Percentiles rank a stretch among this genome's conserved stretches.
phyloP scores from a whole-genome alignment of 2,113 vertebrate species.

The Tinamus guttatus region DNA sequence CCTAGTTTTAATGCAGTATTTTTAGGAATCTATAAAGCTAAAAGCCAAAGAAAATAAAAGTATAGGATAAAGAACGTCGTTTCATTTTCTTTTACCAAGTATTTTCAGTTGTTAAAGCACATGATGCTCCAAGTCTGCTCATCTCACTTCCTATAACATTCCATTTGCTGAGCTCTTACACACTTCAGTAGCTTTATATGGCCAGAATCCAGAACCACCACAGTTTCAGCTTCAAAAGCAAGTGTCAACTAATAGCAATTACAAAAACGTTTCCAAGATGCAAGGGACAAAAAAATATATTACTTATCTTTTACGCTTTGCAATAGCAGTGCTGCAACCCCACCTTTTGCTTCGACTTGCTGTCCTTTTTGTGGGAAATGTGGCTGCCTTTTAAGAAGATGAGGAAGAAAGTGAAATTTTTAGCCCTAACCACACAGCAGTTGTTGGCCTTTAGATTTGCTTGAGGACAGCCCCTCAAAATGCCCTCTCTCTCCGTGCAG shows the following conservation, averaged over 20 bases:
- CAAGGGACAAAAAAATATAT: background rate
- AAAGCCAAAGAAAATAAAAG: slow-evolving; percentile 13
- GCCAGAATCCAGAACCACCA: background rate
- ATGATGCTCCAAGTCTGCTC: slow-evolving; percentile 30
- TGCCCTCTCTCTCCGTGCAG: background rate
- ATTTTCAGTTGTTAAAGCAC: slow-evolving; percentile 36
- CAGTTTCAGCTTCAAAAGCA: slow-evolving; percentile 18
- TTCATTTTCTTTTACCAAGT: slow-evolving; percentile 31
- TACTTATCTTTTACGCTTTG: background rate
- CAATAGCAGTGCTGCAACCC: background rate
- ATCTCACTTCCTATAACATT: background rate
- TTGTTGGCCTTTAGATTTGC: background rate
- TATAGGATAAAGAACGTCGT: background rate
- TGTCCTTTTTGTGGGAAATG: rapidly evolving
- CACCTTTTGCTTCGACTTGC: background rate
- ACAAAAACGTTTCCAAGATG: background rate
- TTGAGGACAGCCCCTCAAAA: background rate
- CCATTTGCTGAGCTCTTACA: slow-evolving; percentile 37
- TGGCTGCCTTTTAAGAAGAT: background rate
- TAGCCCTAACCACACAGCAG: background rate
- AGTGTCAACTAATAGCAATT: background rate
- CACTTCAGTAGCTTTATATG: background rate
- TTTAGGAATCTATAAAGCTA: slow-evolving; percentile 7
- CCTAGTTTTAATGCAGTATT: background rate
- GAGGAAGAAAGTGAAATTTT: background rate